These are phyloP conservation scores for Drosophila trapezifrons DNA, from an alignment of 1,140 invertebrate genomes.

Conservation along the genomic window DNA sequence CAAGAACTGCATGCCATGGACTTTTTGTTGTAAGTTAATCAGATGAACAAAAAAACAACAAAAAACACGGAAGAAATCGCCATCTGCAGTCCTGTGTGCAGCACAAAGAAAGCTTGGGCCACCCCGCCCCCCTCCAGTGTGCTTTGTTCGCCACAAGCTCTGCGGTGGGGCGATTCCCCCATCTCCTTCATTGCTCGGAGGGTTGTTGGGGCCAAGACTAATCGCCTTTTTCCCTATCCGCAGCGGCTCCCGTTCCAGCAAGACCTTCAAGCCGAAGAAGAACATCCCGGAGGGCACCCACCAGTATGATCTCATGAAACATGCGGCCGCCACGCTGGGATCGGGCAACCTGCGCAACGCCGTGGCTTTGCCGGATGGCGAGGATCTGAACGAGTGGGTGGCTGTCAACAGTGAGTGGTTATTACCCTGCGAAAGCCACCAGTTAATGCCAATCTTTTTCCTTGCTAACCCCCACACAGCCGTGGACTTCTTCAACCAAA, in stretches of 20 bases:
- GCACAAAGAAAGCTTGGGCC: constrained; percentile 56
- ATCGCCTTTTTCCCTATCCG: constrained; percentile 24
- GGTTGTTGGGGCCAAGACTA: constrained; percentile 38
- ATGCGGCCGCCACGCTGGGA: constrained; percentile 98
- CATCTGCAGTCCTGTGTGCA: constrained; percentile 10
- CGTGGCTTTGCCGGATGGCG: constrained; percentile 98
- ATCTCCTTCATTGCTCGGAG: constrained; percentile 18
- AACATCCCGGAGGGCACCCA: constrained; percentile 99
- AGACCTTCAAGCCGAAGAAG: constrained; percentile 99
- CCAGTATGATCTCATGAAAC: constrained; percentile 99
- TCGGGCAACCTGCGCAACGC: constrained; percentile 98
- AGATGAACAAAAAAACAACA: constrained; percentile 16
- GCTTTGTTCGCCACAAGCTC: constrained; percentile 42
- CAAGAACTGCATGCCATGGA: constrained; percentile 75
- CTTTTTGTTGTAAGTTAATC: constrained; percentile 82
- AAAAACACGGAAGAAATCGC: constrained; percentile 10
- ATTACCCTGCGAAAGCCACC: too few species aligned
- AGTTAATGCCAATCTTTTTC: background rate
- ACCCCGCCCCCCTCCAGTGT: constrained; percentile 12
- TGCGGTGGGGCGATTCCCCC: constrained; percentile 36
- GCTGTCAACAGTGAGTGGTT: constrained; percentile 96
- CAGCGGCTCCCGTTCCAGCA: constrained; percentile 90
- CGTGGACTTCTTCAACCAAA: constrained; percentile 99
- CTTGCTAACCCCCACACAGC: constrained; percentile 84
- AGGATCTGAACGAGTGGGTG: constrained; percentile 99